Evolutionary conservation across 1,140 invertebrate species (phyloP), one percentile per base, ranked within the genome.

Genomic region (Sitodiplosis mosellana): DNA sequence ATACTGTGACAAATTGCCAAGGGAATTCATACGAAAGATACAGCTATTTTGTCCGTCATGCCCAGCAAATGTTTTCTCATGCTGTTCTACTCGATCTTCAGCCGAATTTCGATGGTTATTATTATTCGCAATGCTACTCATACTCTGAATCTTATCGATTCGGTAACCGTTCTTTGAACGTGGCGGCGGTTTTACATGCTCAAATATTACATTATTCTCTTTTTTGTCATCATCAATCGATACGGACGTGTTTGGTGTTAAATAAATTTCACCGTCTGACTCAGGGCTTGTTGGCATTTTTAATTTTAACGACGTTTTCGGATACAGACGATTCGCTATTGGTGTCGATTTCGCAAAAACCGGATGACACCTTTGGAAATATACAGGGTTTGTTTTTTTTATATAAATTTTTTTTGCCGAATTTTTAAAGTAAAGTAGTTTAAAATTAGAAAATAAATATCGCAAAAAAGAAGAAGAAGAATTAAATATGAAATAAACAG

Each of bases 31-130:
- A 18, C 34, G 15, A 19, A 7, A 47, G 3, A 34, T n/a, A 27
- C 27, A 27, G 27, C 10, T 27, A 27, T 27, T 27, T n/a, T n/a
- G 14, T 37, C 36, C 33, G 14, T 36, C n/a, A 53, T 61, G 21
- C 61, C 63, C 37, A n/a, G 61, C 59, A 17, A 50, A 64, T 46
- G 63, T 63, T 27, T 63, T 60, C 52, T 64, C 62, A 12, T 63
- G 27, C 0, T 61, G 64, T 47, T 64, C 62, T 17, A 62, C 33
- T 15, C 18, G 58, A 33, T 61, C 59, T 12, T 60, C 58, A 40
- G 56, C 55, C n/a, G 7, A 14, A 42, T 33, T 27, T 19, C 2
- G 11, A 22, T 38, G 3, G 0, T 45, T 37, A 33, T 48, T 55
- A 44, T 58, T 56, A 12, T 60, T 55, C 2, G 50, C 48, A 19